Evolutionary conservation across 2,888 invertebrate species (phyloP).

Genomic region (Drosophila hawaiiensis): DNA sequence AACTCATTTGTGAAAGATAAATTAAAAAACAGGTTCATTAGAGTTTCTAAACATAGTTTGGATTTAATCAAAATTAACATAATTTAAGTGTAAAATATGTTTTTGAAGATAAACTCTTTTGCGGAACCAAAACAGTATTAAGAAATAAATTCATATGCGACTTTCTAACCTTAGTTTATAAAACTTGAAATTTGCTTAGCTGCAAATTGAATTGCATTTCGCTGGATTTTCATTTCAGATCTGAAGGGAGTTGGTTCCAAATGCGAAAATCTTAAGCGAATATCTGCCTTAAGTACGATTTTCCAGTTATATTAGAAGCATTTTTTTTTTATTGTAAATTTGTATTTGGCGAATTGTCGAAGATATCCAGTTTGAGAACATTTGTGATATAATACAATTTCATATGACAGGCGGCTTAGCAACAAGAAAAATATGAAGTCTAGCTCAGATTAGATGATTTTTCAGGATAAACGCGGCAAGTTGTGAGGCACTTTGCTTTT

Average conservation of each 20-base stretch:
- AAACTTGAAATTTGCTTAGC: not conserved
- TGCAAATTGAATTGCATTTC: not conserved
- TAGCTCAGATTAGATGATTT: constrained; percentile 79
- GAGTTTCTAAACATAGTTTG: not conserved
- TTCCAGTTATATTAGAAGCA: not conserved
- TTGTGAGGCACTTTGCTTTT: constrained; percentile 59
- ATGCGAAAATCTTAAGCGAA: not conserved
- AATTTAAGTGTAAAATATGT: not conserved
- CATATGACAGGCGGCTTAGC: constrained; percentile 72
- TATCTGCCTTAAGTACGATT: not conserved
- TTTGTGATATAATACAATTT: constrained; percentile 41
- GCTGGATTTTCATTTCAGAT: not conserved
- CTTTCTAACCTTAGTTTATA: not conserved
- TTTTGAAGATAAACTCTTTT: not conserved
- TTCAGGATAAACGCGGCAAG: constrained; percentile 75
- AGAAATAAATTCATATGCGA: not conserved
- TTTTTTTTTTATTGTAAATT: not conserved
- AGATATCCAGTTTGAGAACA: constrained; percentile 32
- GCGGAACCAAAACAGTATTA: not conserved
- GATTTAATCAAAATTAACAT: not conserved
- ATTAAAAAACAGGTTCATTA: not conserved
- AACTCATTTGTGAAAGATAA: not conserved
- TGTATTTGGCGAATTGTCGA: not conserved
- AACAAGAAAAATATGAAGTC: constrained; percentile 79
- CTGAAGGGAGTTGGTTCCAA: not conserved